Conservation (phyloP, 2,888 invertebrate genomes). For the Phragmatobia fuliginosa region DNA sequence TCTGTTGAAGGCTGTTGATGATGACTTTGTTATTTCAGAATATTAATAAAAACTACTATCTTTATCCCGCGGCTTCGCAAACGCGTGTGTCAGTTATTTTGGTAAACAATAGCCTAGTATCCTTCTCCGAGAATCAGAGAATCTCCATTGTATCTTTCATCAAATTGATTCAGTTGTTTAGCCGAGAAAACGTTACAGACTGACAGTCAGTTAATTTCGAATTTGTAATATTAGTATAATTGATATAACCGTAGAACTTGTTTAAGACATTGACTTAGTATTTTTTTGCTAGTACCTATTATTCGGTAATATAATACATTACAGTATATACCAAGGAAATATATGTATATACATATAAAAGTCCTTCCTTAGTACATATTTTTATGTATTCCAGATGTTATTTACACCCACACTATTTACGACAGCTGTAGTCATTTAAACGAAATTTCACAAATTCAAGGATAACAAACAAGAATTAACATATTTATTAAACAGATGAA, state of each 20-base stretch:
- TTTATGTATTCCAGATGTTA: conserved; percentile 1
- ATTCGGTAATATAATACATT: not conserved
- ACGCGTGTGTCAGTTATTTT: too few species aligned
- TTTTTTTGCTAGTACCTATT: not conserved
- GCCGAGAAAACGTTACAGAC: too few species aligned
- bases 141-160: too few species aligned
- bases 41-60: too few species aligned
- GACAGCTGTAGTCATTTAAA: not conserved
- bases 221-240: too few species aligned
- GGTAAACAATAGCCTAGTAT: too few species aligned
- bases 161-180: too few species aligned
- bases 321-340: not conserved
- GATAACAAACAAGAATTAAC: not conserved
- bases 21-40: too few species aligned
- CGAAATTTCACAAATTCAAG: not conserved
- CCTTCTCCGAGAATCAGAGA: too few species aligned
- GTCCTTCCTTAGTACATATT: not conserved
- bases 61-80: too few species aligned
- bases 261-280: not conserved
- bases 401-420: not conserved
- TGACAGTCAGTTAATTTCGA: too few species aligned
- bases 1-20: too few species aligned
- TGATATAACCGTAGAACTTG: not conserved
- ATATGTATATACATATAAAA: not conserved
- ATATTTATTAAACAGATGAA: not conserved